These are phyloP conservation scores for Phocoena phocoena DNA, from an alignment of 2,113 vertebrate species.

Conservation along the genomic window DNA sequence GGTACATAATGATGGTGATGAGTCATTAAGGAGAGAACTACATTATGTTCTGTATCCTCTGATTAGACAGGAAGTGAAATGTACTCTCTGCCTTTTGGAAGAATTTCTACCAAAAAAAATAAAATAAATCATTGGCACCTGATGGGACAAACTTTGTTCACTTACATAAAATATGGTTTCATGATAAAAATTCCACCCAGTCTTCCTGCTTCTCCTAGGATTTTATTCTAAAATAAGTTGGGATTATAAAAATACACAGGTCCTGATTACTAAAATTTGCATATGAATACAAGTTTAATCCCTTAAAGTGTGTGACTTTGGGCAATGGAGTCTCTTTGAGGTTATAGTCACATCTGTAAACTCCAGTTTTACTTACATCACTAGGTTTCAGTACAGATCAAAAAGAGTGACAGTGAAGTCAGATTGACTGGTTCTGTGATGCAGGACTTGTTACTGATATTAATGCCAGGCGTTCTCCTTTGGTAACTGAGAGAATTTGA, in stretches of 20 bases:
- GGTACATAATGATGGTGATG: constrained; percentile 1
- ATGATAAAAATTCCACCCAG: background rate
- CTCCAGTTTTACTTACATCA: background rate
- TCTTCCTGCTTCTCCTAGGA: background rate
- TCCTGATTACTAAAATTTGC: background rate
- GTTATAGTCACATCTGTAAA: background rate
- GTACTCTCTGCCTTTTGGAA: background rate
- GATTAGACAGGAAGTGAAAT: constrained; percentile 17
- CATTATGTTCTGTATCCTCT: constrained; percentile 18
- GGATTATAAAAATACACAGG: background rate
- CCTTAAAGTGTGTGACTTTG: background rate
- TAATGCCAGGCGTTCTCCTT: background rate
- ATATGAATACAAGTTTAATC: background rate
- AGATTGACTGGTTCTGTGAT: background rate
- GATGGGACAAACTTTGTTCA: background rate
- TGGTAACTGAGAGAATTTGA: background rate
- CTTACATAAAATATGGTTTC: background rate
- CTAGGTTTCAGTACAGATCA: background rate
- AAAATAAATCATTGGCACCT: background rate
- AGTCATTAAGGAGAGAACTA: constrained; percentile 40
- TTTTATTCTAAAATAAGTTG: background rate
- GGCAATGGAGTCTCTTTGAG: background rate
- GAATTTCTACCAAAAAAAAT: constrained; percentile 16
- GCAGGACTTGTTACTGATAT: background rate
- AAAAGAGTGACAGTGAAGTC: background rate